Percentiles rank a stretch among this genome's conserved stretches.
phyloP scores from a whole-genome alignment of 2,797 vertebrate species.

The Onychomys torridus region DNA sequence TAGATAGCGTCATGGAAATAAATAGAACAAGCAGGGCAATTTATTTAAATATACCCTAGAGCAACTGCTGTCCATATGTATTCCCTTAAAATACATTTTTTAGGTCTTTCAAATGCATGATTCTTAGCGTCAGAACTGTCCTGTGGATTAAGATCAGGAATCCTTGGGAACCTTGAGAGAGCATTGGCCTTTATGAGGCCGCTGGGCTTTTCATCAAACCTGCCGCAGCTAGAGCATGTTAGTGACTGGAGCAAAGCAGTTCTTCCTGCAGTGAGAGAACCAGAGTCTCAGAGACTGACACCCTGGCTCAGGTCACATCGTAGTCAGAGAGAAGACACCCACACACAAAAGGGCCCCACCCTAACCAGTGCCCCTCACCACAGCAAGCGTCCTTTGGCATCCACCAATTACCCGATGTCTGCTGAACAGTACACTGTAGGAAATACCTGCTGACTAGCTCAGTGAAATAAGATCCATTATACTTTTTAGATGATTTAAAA shows the following conservation, averaged over 20 bases:
- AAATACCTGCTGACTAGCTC: not conserved
- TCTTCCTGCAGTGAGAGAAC: not conserved
- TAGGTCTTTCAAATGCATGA: not conserved
- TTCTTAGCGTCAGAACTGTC: not conserved
- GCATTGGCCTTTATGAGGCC: not conserved
- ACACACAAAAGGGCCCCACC: not conserved
- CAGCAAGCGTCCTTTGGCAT: not conserved
- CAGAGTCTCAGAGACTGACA: not conserved
- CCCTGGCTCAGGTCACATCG: not conserved
- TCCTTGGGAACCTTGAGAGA: not conserved
- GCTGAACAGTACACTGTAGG: not conserved
- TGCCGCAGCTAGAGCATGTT: not conserved
- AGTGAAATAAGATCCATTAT: not conserved
- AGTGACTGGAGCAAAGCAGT: not conserved
- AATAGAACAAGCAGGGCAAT: slow-evolving; percentile 14
- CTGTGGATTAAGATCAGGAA: not conserved
- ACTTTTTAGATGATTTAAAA: slow-evolving; percentile 26
- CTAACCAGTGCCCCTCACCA: not conserved
- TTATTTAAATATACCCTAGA: not conserved
- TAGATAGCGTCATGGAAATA: slow-evolving; percentile 50
- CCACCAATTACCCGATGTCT: not conserved
- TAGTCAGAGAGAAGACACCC: not conserved
- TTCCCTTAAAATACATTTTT: not conserved
- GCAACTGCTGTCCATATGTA: not conserved
- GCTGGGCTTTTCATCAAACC: not conserved